These are phyloP conservation scores for Amblyopsis hoosieri DNA, from an alignment of 2,797 vertebrate genomes.

Conservation along the genomic window DNA sequence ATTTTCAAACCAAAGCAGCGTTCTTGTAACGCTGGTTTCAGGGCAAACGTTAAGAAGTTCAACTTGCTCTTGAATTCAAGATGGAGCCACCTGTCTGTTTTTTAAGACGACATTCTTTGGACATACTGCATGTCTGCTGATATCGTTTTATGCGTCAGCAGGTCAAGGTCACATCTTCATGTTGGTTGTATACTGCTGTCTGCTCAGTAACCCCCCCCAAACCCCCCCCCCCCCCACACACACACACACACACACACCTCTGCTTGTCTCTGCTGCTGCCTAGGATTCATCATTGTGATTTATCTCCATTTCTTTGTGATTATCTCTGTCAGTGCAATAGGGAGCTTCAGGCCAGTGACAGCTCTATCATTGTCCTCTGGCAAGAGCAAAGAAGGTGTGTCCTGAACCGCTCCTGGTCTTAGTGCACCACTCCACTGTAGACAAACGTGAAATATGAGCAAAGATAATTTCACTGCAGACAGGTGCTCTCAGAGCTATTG, in stretches of 20 bases:
- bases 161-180: no score
- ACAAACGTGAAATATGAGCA: no score
- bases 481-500: constrained; percentile 48
- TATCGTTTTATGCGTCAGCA: no score
- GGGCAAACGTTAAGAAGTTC: no score
- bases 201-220: background rate
- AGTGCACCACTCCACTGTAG: constrained; percentile 25
- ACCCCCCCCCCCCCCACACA: no score
- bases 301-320: constrained; percentile 33
- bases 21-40: no score
- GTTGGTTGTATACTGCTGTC: no score
- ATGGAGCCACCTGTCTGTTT: no score
- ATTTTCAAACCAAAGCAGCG: no score
- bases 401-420: constrained; percentile 39
- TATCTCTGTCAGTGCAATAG: constrained; percentile 3
- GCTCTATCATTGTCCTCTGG: constrained; percentile 48
- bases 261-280: constrained; percentile 13
- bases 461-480: constrained; percentile 62
- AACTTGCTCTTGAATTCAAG: no score
- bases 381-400: constrained; percentile 53
- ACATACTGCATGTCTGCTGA: no score
- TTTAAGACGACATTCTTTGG: no score
- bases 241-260: background rate
- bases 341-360: constrained; percentile 55
- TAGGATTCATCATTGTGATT: constrained; percentile 13